Evolutionary conservation across 2,888 invertebrate genomes (phyloP).

Genomic region (Troides helena): DNA sequence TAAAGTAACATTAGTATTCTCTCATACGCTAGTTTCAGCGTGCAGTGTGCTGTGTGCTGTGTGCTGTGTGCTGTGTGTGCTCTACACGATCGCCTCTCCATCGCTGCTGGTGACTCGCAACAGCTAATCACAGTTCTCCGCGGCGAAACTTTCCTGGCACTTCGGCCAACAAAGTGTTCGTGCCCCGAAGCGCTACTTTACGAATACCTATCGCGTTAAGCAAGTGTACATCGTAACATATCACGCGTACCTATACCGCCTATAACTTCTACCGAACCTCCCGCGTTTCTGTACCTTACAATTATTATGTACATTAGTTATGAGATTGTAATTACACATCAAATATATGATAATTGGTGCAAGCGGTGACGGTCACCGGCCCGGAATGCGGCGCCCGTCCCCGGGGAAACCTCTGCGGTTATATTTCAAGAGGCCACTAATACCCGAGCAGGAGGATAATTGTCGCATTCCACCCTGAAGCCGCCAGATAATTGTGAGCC

Average conservation of each 20-base stretch:
- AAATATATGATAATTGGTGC: too few species aligned
- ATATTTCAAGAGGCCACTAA: slow-evolving; percentile 20
- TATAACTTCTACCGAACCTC: too few species aligned
- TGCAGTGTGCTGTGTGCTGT: too few species aligned
- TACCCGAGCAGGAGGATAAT: slow-evolving; percentile 8
- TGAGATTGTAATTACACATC: too few species aligned
- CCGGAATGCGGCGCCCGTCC: too few species aligned
- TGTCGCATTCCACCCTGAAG: slow-evolving; percentile 11
- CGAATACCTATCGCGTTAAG: neutral
- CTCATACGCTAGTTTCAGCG: too few species aligned
- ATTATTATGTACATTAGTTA: too few species aligned
- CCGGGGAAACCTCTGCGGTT: slow-evolving; percentile 1
- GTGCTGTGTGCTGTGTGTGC: neutral
- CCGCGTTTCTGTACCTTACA: too few species aligned
- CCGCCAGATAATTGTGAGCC: neutral
- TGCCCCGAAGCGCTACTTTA: slow-evolving; percentile 7
- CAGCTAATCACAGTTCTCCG: slow-evolving; percentile 15
- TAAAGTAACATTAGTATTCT: too few species aligned
- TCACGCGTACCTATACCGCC: too few species aligned
- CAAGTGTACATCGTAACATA: neutral
- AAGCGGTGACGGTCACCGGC: too few species aligned
- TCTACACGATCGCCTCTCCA: slow-evolving; percentile 6
- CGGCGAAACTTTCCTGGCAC: slow-evolving; percentile 16
- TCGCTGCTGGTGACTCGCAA: slow-evolving; percentile 3
- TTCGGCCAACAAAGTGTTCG: slow-evolving; percentile 22